phyloP scores from a whole-genome alignment of 2,888 invertebrate genomes.

The Drosophila helvetica region DNA sequence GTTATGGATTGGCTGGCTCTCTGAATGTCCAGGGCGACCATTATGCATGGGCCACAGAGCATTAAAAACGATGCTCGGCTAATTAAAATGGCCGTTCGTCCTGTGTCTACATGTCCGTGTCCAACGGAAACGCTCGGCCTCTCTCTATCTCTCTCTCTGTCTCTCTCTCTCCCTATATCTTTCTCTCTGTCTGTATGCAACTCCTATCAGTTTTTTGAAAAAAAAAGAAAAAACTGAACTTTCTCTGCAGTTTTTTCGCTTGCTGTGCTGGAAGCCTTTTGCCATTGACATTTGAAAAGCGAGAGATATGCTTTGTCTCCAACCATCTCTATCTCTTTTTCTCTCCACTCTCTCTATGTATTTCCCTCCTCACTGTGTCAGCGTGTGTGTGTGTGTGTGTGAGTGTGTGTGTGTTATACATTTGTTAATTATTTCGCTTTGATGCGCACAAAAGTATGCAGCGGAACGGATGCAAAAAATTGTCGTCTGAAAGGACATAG shows the following conservation, averaged over 20 bases:
- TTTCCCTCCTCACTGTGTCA: conserved; percentile 2
- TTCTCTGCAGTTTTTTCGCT: conserved; percentile 41
- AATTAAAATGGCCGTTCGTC: conserved; percentile 62
- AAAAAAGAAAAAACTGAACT: conserved; percentile 7
- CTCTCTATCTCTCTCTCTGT: conserved; percentile 11
- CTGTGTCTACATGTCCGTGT: conserved; percentile 17
- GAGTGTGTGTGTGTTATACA: conserved; percentile 52
- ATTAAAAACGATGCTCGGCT: conserved; percentile 51
- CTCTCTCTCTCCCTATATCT: no score
- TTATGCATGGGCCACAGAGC: conserved; percentile 55
- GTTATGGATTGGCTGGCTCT: conserved; percentile 53
- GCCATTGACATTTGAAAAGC: conserved; percentile 70
- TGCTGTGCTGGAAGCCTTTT: conserved; percentile 36
- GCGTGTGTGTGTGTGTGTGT: conserved; percentile 7
- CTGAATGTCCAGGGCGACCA: conserved; percentile 57
- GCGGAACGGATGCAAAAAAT: conserved; percentile 49
- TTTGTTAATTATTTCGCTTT: conserved; percentile 77
- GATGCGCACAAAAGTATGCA: conserved; percentile 74
- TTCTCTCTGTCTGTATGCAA: background rate
- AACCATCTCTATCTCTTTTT: conserved; percentile 2
- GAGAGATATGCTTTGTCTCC: conserved; percentile 25
- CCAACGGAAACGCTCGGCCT: conserved; percentile 43
- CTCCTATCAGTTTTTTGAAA: conserved; percentile 17
- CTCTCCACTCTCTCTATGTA: conserved; percentile 3
- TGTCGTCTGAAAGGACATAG: conserved; percentile 61